Conservation (phyloP, 2,113 vertebrate genomes). For the Anseranas semipalmata region DNA sequence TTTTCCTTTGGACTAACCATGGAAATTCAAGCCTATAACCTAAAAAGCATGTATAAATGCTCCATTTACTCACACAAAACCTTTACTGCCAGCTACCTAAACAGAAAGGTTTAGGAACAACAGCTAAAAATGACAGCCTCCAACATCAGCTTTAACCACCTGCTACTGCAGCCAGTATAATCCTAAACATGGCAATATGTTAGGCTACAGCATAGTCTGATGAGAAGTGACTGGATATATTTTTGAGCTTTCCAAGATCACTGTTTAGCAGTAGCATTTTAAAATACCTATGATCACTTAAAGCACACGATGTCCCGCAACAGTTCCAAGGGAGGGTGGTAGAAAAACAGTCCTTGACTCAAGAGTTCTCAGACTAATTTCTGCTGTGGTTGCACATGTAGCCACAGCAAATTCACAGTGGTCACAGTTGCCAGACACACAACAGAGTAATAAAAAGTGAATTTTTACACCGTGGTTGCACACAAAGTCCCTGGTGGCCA, state of each 20-base stretch:
- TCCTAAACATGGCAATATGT: background rate
- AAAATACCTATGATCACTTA: background rate
- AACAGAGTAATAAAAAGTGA: slow-evolving; percentile 28
- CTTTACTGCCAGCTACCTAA: slow-evolving; percentile 27
- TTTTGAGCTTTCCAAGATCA: background rate
- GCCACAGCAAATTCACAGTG: slow-evolving; percentile 54
- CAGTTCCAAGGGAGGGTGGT: background rate
- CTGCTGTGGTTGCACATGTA: slow-evolving; percentile 30
- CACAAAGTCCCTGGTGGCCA: background rate
- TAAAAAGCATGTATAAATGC: slow-evolving; percentile 38
- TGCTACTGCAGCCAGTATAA: background rate
- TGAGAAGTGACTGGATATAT: background rate
- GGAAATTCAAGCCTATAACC: slow-evolving; percentile 32
- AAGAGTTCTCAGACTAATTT: slow-evolving; percentile 35
- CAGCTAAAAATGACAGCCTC: background rate
- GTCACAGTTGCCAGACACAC: slow-evolving; percentile 17
- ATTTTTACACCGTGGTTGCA: slow-evolving; percentile 8
- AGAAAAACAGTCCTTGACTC: slow-evolving; percentile 27
- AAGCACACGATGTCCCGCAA: background rate
- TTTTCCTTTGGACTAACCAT: slow-evolving; percentile 44
- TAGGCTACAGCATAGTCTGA: background rate
- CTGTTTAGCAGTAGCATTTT: background rate
- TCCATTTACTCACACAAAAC: slow-evolving; percentile 51
- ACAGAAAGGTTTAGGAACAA: slow-evolving; percentile 27
- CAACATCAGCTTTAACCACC: background rate